A percentile compares a stretch with the other conserved stretches of the same genome.
These are phyloP conservation scores for Nymphalis io DNA, from an alignment of 1,140 invertebrate genomes.

Conservation along the genomic window DNA sequence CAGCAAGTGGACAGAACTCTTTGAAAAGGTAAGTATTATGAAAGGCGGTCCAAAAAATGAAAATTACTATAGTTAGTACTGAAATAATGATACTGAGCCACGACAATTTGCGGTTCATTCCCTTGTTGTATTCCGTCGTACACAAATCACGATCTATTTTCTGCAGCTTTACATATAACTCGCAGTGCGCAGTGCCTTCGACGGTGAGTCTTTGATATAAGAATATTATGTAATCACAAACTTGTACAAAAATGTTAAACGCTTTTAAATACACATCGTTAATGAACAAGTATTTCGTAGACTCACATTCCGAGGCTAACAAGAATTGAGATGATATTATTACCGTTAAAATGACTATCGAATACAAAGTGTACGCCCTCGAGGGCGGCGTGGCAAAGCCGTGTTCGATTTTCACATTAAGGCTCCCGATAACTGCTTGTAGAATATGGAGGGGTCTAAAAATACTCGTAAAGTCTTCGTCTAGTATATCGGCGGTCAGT, in stretches of 20 bases:
- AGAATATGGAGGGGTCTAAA: slow-evolving; percentile 44
- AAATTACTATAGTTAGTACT: neutral
- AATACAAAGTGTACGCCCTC: slow-evolving; percentile 27
- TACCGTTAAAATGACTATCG: neutral
- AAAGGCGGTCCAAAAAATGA: neutral
- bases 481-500: slow-evolving; percentile 46
- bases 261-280: slow-evolving; percentile 9
- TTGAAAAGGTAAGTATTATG: slow-evolving; percentile 7
- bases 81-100: neutral
- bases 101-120: neutral
- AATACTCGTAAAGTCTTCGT: slow-evolving; percentile 50
- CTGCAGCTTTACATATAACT: slow-evolving; percentile 56
- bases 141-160: slow-evolving; percentile 49
- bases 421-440: slow-evolving; percentile 40
- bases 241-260: neutral
- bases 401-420: slow-evolving; percentile 45
- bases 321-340: neutral
- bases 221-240: neutral
- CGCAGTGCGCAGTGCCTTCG: slow-evolving; percentile 5
- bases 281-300: neutral
- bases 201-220: slow-evolving; percentile 10
- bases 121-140: slow-evolving; percentile 25
- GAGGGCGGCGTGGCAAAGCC: slow-evolving; percentile 45
- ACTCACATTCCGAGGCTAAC: neutral
- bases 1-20: neutral